phyloP scores from a whole-genome alignment of 2,797 vertebrate genomes.

The Apogon talboti region DNA sequence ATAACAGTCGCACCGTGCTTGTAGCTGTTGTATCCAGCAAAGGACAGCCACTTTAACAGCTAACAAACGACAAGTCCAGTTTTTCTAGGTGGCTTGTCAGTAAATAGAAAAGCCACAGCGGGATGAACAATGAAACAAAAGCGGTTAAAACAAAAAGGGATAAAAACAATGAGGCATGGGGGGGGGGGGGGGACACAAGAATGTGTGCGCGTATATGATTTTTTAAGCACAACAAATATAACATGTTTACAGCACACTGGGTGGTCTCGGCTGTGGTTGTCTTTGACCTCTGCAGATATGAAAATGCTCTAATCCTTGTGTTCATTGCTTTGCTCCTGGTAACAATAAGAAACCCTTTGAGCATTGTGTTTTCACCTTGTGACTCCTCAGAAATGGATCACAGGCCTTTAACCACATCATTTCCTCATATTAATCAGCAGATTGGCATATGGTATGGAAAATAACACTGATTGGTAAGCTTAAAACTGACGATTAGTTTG shows the following conservation, averaged over 20 bases:
- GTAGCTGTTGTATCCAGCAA: background rate
- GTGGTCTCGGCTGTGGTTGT: background rate
- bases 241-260: background rate
- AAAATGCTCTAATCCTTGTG: constrained; percentile 5
- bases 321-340: constrained; percentile 3
- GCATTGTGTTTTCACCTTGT: constrained; percentile 20
- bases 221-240: background rate
- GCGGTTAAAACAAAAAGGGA: background rate
- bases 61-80: constrained; percentile 7
- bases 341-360: constrained; percentile 25
- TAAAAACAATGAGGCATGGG: background rate
- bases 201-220: background rate
- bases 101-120: background rate
- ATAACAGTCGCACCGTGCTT: constrained; percentile 2
- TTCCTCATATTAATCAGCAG: constrained; percentile 6
- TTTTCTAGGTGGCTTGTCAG: constrained; percentile 12
- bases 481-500: background rate
- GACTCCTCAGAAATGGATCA: constrained; percentile 10
- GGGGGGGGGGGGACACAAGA: too few relatives aligned
- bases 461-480: background rate
- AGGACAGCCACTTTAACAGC: constrained; percentile 6
- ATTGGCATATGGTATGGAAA: background rate
- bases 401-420: constrained; percentile 1
- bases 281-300: background rate
- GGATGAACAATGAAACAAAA: background rate